Conservation (phyloP, 2,888 invertebrate genomes). For the Torymus auratus region DNA sequence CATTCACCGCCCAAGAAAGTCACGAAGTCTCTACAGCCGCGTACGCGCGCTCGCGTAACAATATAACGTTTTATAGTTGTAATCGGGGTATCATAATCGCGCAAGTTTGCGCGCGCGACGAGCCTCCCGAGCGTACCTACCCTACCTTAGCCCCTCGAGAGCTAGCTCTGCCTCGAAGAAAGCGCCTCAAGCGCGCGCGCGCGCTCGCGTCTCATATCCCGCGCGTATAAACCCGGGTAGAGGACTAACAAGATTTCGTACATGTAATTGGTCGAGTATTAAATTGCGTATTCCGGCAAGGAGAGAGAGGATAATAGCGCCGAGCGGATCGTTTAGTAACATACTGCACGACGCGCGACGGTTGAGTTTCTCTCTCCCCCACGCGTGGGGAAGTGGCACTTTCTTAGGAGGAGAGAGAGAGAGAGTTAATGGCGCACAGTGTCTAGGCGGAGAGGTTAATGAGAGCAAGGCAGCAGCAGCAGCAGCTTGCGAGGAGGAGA, state of each 20-base stretch:
- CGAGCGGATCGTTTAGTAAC: slow-evolving; percentile 76
- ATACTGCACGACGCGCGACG: slow-evolving; percentile 69
- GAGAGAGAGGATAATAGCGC: slow-evolving; percentile 70
- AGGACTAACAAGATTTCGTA: slow-evolving; percentile 76
- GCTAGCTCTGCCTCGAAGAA: neutral
- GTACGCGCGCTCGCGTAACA: slow-evolving; percentile 61
- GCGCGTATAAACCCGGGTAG: slow-evolving; percentile 74
- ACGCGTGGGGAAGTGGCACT: slow-evolving; percentile 12
- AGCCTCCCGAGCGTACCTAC: neutral
- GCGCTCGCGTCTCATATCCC: slow-evolving; percentile 63
- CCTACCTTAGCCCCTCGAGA: neutral
- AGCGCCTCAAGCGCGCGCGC: slow-evolving; percentile 44
- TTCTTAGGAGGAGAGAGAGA: slow-evolving; percentile 32
- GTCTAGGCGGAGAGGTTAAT: slow-evolving; percentile 21
- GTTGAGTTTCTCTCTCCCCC: slow-evolving; percentile 36
- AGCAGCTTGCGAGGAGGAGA: neutral
- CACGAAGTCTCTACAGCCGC: slow-evolving; percentile 28
- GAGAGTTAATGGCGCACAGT: slow-evolving; percentile 42
- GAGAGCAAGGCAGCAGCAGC: slow-evolving; percentile 10
- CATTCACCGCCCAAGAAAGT: slow-evolving; percentile 13
- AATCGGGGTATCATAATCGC: slow-evolving; percentile 76
- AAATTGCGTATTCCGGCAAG: slow-evolving; percentile 75
- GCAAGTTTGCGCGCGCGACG: slow-evolving; percentile 71
- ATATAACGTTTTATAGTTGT: slow-evolving; percentile 77
- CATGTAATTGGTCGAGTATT: slow-evolving; percentile 77